A percentile compares a stretch with the other conserved stretches of the same genome.
Conservation (phyloP, 2,113 vertebrate species). For the Capricornis sumatraensis region DNA sequence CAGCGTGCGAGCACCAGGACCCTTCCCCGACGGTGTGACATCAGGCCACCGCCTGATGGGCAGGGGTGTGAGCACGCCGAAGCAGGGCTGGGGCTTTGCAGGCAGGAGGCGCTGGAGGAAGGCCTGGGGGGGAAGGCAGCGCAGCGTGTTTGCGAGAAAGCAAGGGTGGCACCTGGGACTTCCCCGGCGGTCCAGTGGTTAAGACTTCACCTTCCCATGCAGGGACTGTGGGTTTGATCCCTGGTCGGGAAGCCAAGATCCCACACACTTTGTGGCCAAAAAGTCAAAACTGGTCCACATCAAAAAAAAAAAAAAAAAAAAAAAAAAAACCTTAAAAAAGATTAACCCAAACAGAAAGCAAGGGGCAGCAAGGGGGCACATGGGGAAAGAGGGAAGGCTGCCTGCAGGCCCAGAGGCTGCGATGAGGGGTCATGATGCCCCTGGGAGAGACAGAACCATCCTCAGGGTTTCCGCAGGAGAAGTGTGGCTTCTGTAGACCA, state of each 20-base stretch:
- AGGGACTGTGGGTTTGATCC: background rate
- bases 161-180: background rate
- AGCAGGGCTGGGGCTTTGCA: background rate
- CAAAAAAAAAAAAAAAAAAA: background rate
- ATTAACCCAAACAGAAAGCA: background rate
- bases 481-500: background rate
- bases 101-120: background rate
- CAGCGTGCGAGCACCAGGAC: no score
- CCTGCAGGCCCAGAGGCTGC: fast-evolving
- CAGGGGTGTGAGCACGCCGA: background rate
- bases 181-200: fast-evolving
- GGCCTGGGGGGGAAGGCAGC: background rate
- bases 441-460: background rate
- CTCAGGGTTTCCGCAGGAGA: background rate
- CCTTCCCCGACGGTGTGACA: background rate
- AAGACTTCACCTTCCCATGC: background rate
- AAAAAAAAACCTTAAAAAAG: background rate
- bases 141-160: background rate
- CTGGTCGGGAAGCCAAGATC: background rate
- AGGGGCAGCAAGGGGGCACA: background rate
- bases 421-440: fast-evolving
- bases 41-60: background rate
- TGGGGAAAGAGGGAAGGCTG: background rate
- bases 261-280: fast-evolving
- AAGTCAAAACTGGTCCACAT: background rate